Base-by-base conservation (phyloP, 2,113 vertebrate genomes). In the Hassar affinis region DNA sequence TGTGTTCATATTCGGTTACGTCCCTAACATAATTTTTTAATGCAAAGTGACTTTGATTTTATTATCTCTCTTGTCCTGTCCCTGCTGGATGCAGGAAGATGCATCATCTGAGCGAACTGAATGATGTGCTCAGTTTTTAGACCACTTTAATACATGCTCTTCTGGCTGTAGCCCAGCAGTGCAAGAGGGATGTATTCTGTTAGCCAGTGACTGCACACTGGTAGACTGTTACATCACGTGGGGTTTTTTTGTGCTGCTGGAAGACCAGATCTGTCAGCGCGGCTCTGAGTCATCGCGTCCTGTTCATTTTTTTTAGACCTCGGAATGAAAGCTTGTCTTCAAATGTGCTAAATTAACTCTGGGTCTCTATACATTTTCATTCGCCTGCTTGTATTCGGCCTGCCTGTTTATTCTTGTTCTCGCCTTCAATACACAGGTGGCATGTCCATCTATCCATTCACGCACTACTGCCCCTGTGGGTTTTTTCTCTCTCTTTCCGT, bases 221-320 rank as follows among this genome's bases (percentile, higher is more conserved):
- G 47, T 77, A 61, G 33, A 9, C 56, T 86, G 86, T 89, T 86
- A 81, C 87, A 88, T 88, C 64, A 79, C 64, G 51, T 57, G 76
- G 81, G 81, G 17, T 6, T 47, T 42, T n/a, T 83, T 75, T 89
- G 35, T 84, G 69, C 72, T 88, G 83, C 30, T 76, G 86, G 87
- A 87, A 91, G 89, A 90, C 88, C 33, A 85, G 85, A 57, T 82
- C 86, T 84, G 86, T 90, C 88, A 87, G 59, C 82, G 64, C 62
- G 74, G 6, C 22, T 62, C 59, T 89, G 88, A 86, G 74, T 90
- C 86, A 87, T 89, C 82, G 77, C 79, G 54, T 49, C n/a, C 81
- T 87, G 78, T 85, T 86, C 80, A 68, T 75, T 74, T 68, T 12
- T 74, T 72, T 15, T 20, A 83, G 74, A 64, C 82, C 30, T 87